phyloP scores from a whole-genome alignment of 2,113 vertebrate genomes.

The Ophthalmotilapia sp. region DNA sequence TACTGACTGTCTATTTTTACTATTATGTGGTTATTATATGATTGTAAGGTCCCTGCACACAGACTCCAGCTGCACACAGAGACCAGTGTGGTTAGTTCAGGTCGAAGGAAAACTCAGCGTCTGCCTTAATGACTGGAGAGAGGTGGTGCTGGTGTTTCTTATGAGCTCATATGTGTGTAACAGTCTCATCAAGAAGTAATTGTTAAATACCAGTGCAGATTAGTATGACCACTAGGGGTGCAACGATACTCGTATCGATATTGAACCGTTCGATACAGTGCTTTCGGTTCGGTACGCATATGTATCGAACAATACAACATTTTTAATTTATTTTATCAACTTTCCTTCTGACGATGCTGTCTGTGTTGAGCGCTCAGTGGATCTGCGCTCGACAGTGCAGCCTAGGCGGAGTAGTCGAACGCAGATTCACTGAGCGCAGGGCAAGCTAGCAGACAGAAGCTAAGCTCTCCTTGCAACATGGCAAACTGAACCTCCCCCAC shows the following conservation, averaged over 20 bases:
- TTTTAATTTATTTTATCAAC: too few relatives aligned
- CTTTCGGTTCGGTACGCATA: too few relatives aligned
- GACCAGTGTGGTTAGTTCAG: neutral
- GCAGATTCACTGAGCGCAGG: too few relatives aligned
- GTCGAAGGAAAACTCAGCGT: neutral
- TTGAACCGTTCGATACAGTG: too few relatives aligned
- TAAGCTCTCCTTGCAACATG: fast-evolving
- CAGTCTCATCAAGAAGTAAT: neutral
- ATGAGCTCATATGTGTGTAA: neutral
- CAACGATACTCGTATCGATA: too few relatives aligned
- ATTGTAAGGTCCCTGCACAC: fast-evolving
- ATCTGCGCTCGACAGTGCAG: too few relatives aligned
- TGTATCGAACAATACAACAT: fast-evolving
- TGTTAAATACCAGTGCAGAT: neutral
- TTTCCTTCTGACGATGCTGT: too few relatives aligned
- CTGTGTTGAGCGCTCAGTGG: too few relatives aligned
- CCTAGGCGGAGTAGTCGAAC: too few relatives aligned
- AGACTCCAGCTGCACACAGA: neutral
- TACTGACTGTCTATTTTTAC: neutral
- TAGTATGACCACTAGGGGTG: neutral
- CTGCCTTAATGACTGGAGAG: neutral
- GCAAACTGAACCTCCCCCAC: too few relatives aligned
- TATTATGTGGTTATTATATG: neutral
- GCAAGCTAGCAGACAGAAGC: too few relatives aligned
- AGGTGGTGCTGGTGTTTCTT: neutral